Base-by-base conservation (phyloP, 2,797 vertebrate genomes). In the Dryobates pubescens region DNA sequence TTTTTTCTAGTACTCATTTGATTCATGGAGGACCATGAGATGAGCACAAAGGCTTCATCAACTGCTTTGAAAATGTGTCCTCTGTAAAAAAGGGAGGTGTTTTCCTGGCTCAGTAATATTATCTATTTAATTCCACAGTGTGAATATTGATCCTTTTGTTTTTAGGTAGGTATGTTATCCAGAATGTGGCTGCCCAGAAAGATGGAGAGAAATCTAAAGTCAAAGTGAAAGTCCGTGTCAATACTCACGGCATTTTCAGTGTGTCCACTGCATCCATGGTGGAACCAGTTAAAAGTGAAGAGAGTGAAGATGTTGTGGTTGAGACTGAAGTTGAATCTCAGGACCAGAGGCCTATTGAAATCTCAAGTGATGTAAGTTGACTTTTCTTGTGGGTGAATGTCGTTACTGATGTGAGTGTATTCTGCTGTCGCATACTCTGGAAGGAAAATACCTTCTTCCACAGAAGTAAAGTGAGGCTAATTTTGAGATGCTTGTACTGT, bases 221-320 rank as follows among this genome's bases (percentile, higher is more conserved):
- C 34, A 98, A 98, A 91, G 98, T 98, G 57, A 98, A 98, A 94
- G 98, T 98, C 38, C 96, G 97, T 59, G 96, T 98, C 71, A 98
- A 98, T 29, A 96, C 96, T 43, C 98, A 98, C 2, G 98, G 98
- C 70, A 98, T 98, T 79, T 98, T 98, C 86, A 98, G 98, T 73
- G 96, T 98, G 69, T 98, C 98, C 16, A 98, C 98, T 18, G 98
- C 98, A 0, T 98, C 98, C 6, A 95, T 98, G 96, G 97, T 98
- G 64, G 98, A 98, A 89, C 98, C 97, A 56, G 86, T 98, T 83
- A 98, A 97, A 76, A 86, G 93, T 1, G 98, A 98, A 78, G 97
- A 98, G 17, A 93, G 41, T 27, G 97, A 98, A 38, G 94, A 75
- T 56, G 86, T 94, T 17, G 67, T 80, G 63, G 47, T 92, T 7